Evolutionary conservation across 2,888 invertebrate species (phyloP).

Genomic region (Drosophila yooni): DNA sequence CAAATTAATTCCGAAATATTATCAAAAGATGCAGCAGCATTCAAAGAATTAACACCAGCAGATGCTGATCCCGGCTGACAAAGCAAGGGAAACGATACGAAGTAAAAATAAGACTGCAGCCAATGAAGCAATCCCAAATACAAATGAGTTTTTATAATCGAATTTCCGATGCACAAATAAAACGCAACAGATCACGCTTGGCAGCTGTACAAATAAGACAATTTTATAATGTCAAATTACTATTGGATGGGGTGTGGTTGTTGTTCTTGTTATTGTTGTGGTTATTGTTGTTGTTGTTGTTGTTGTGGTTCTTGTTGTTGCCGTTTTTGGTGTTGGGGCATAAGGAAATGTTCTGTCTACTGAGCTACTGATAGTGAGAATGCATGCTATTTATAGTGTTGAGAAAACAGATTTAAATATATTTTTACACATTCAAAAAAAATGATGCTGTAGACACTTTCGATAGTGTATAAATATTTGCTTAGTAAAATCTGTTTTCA

Average conservation of each 20-base stretch:
- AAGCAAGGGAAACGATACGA: constrained; percentile 5
- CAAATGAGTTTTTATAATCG: constrained; percentile 19
- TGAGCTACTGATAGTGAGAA: constrained; percentile 34
- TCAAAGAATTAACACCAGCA: background rate
- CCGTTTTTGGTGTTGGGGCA: background rate
- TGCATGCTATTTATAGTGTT: constrained; percentile 39
- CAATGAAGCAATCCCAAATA: constrained; percentile 3
- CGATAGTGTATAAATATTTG: background rate
- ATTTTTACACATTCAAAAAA: constrained; percentile 7
- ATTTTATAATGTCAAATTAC: constrained; percentile 16
- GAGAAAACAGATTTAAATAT: background rate
- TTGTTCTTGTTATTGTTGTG: background rate
- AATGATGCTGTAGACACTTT: background rate
- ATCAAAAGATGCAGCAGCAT: background rate
- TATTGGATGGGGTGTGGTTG: background rate
- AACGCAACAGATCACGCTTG: constrained; percentile 18
- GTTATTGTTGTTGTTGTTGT: background rate
- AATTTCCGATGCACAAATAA: constrained; percentile 29
- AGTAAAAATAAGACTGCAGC: background rate
- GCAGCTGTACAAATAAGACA: constrained; percentile 27
- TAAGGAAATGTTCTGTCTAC: constrained; percentile 22
- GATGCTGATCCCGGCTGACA: background rate
- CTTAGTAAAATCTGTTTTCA: background rate
- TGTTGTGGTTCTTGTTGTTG: background rate
- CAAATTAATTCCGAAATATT: background rate